Evolutionary conservation across 2,888 invertebrate species (phyloP).

Genomic region (Cephus nigrinus): DNA sequence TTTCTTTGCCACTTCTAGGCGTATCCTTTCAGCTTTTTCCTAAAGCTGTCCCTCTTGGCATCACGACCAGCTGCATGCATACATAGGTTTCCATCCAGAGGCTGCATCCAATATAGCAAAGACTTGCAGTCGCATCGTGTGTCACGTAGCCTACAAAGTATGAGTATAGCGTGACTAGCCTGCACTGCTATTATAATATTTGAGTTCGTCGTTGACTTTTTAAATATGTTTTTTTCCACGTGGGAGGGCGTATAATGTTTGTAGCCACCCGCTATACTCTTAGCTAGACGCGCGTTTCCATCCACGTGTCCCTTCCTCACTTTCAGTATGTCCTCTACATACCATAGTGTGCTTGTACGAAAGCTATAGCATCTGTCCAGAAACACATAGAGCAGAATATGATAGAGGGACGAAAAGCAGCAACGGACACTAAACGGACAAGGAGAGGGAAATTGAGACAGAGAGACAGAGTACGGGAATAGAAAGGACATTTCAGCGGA

Average conservation of each 20-base stretch:
- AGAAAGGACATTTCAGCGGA: conserved; percentile 26
- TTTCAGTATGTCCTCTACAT: neutral
- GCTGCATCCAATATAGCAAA: conserved; percentile 45
- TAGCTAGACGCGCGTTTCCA: neutral
- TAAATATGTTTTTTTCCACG: too few species aligned
- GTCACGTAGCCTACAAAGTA: conserved; percentile 39
- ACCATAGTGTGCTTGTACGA: too few species aligned
- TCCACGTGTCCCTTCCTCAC: neutral
- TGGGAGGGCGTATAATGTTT: conserved; percentile 8
- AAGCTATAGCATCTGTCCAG: too few species aligned
- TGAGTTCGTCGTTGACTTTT: conserved; percentile 32
- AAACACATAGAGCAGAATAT: too few species aligned
- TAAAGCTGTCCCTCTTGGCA: too few species aligned
- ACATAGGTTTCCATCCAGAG: conserved; percentile 21
- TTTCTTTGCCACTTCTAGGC: too few species aligned
- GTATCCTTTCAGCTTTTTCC: too few species aligned
- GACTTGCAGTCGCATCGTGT: conserved; percentile 46
- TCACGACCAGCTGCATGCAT: neutral
- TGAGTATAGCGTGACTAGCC: conserved; percentile 30
- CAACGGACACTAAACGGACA: too few species aligned
- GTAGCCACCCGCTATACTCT: neutral
- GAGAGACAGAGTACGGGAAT: neutral
- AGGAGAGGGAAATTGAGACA: neutral
- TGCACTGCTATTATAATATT: conserved; percentile 43
- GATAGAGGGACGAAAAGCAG: too few species aligned